Conservation (phyloP, 2,113 vertebrate species). For the Hippotragus niger region DNA sequence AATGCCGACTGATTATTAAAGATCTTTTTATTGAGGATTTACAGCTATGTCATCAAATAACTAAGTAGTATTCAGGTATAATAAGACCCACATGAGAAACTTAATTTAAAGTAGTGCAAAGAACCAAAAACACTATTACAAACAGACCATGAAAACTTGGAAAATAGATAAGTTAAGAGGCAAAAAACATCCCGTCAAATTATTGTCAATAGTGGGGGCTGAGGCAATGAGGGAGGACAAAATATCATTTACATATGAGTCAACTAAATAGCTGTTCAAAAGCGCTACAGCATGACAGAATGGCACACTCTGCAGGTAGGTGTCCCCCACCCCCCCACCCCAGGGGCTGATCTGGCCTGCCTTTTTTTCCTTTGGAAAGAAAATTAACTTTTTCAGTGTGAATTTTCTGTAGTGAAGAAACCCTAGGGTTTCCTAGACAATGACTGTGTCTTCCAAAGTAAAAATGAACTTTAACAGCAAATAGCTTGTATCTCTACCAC, state of each 20-base stretch:
- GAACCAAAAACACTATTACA: constrained; percentile 69
- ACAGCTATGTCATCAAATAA: constrained; percentile 75
- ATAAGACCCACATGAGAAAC: constrained; percentile 70
- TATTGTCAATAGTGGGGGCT: constrained; percentile 58
- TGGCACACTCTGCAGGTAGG: neutral
- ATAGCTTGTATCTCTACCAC: neutral
- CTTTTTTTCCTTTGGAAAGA: constrained; percentile 23
- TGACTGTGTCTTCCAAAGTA: neutral
- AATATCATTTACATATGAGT: constrained; percentile 69
- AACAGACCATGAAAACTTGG: constrained; percentile 74
- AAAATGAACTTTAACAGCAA: neutral
- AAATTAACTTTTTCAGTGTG: constrained; percentile 51
- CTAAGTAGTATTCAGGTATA: constrained; percentile 76
- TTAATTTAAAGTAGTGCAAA: constrained; percentile 75
- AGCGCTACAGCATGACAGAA: constrained; percentile 28
- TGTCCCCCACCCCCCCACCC: neutral
- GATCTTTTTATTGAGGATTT: constrained; percentile 80
- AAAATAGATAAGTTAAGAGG: constrained; percentile 63
- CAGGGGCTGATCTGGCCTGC: neutral
- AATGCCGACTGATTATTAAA: constrained; percentile 82
- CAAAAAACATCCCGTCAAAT: constrained; percentile 64
- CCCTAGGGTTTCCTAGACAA: constrained; percentile 31
- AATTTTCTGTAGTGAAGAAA: constrained; percentile 41
- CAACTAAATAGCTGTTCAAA: constrained; percentile 56
- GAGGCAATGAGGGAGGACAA: constrained; percentile 34